Evolutionary conservation across 92 coral and sea anemone species (phyloP), one percentile per base, ranked within the genome.

Genomic region (Meandrina meandrites): DNA sequence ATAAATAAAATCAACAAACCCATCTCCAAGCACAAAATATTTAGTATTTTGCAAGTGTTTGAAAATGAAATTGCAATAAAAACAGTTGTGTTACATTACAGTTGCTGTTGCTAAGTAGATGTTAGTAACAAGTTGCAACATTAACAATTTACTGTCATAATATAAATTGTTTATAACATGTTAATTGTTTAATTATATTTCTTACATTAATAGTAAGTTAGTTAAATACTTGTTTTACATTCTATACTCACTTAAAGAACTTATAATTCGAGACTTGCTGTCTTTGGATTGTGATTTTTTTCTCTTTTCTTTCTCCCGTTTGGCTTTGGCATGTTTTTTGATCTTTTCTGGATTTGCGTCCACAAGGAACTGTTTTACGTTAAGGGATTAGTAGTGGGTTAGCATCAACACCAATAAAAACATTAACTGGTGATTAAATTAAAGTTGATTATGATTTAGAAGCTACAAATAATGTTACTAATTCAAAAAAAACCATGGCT

Each of bases 191-290:
- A 4, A 34, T 71, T 34, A 34, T 24, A 32, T 34, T 3, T 32
- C 3, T 0, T 0, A 71, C 3, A 34, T 73, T 73, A 73, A 37
- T 40, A 73, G 36, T 34, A 73, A 71, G 34, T 7, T 73, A 10
- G 16, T 32, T 36, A 73, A 71, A 73, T 19, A 13, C 1, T 18
- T 35, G 27, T 21, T 37, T 73, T 19, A 10, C 28, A 8, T 73
- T 36, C 40, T 27, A 84, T 84, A 84, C 87, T 84, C 87, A 84
- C 87, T 74, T 70, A 75, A 48, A 84, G 69, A 50, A 74, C 21
- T 68, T 12, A 85, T 66, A 78, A 85, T 77, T 85, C 83, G 67
- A 76, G 82, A 45, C 88, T 62, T 85, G 81, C 82, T 85, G 81
- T 75, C 73, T 62, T 76, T 84, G 82, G 88, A 85, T 62, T 76